These are phyloP conservation scores for Leiothrix lutea DNA, from an alignment of 2,113 vertebrate species.

Conservation along the genomic window DNA sequence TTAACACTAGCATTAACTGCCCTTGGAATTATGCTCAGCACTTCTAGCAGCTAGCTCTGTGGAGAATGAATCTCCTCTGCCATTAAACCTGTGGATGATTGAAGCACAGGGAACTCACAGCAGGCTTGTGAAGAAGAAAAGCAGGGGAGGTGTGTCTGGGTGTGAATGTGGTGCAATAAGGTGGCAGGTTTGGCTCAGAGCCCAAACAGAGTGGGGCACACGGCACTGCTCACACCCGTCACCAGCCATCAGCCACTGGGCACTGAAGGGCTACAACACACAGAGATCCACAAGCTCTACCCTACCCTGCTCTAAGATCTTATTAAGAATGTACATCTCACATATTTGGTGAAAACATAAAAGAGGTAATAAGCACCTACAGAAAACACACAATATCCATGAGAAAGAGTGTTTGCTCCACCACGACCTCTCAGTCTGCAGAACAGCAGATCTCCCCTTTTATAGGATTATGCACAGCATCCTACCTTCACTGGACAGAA, in stretches of 20 bases:
- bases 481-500: neutral
- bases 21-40: neutral
- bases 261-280: neutral
- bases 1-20: neutral
- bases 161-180: neutral
- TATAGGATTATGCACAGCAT: neutral
- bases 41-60: neutral
- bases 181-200: fast-evolving
- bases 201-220: fast-evolving
- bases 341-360: neutral
- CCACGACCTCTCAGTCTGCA: fast-evolving
- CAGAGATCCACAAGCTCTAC: neutral
- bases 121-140: neutral
- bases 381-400: neutral
- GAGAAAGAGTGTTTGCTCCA: neutral
- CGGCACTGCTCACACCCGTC: neutral
- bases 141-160: neutral
- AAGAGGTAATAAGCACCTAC: neutral
- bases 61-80: neutral
- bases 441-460: neutral
- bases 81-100: neutral
- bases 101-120: neutral
- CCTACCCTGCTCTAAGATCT: fast-evolving
- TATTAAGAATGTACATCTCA: neutral
- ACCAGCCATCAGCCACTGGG: fast-evolving